Conservation (phyloP, 2,888 invertebrate genomes). For the Chelonus formosanus region DNA sequence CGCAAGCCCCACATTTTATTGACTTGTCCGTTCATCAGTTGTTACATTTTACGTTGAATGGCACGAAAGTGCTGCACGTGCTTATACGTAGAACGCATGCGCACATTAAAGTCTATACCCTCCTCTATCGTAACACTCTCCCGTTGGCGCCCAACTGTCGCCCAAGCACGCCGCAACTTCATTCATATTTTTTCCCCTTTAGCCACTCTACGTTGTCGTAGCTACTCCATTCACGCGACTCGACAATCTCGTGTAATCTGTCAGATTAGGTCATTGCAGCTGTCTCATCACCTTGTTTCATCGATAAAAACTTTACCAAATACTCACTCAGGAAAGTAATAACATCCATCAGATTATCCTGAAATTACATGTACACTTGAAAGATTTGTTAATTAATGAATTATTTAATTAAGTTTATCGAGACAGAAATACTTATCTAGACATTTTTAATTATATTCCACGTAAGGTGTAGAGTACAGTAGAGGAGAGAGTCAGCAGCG, state of each 20-base stretch:
- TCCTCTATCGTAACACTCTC: conserved; percentile 27
- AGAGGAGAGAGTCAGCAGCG: conserved; percentile 19
- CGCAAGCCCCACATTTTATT: conserved; percentile 8
- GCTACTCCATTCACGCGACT: conserved; percentile 42
- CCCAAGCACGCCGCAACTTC: conserved; percentile 42
- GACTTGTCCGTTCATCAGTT: conserved; percentile 9
- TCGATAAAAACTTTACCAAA: not conserved
- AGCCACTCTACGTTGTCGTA: conserved; percentile 36
- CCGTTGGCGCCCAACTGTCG: conserved; percentile 30
- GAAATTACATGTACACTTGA: not conserved
- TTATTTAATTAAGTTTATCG: not conserved
- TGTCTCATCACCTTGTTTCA: conserved; percentile 15
- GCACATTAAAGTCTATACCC: conserved; percentile 29
- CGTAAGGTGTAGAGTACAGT: not conserved
- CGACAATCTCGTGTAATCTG: conserved; percentile 23
- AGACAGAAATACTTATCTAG: not conserved
- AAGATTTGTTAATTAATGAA: not conserved
- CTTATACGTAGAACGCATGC: conserved; percentile 42
- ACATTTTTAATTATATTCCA: no score
- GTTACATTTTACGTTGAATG: conserved; percentile 44
- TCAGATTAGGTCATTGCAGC: conserved; percentile 24
- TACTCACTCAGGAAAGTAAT: not conserved
- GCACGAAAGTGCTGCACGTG: conserved; percentile 38
- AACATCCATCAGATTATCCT: no score
- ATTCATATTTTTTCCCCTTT: conserved; percentile 53